Percentiles rank a stretch among this genome's conserved stretches.
Conservation (phyloP, 2,113 vertebrate species). For the Atlantisia rogersi region DNA sequence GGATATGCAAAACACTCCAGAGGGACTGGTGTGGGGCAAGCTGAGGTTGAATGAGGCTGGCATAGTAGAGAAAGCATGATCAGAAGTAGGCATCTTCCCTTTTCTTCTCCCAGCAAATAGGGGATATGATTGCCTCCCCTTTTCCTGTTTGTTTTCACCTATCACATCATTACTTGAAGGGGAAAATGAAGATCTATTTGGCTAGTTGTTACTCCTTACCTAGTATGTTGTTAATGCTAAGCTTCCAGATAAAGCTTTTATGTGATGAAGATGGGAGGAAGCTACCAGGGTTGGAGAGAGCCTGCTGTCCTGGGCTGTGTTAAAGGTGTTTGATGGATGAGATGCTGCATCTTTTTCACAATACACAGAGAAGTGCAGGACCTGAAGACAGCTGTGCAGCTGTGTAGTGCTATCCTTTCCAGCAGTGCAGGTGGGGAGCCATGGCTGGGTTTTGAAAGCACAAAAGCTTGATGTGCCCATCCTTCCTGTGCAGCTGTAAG, state of each 20-base stretch:
- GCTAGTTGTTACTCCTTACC: not conserved
- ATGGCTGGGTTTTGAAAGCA: not conserved
- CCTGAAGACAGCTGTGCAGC: not conserved
- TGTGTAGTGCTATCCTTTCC: not conserved
- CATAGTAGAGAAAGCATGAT: not conserved
- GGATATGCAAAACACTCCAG: not conserved
- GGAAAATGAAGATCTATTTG: not conserved
- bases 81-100: not conserved
- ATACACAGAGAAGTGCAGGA: not conserved
- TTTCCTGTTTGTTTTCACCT: not conserved
- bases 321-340: not conserved
- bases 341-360: not conserved
- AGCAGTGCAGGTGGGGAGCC: not conserved
- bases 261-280: not conserved
- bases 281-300: not conserved
- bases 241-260: not conserved
- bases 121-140: not conserved
- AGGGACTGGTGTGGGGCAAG: not conserved
- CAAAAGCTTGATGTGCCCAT: not conserved
- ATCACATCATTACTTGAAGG: not conserved
- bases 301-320: not conserved
- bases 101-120: not conserved
- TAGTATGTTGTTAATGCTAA: not conserved
- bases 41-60: fast-evolving
- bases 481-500: not conserved